Evolutionary conservation across 2,113 vertebrate genomes (phyloP), one percentile per base, ranked within the genome.

Genomic region (Corythoichthys intestinalis): DNA sequence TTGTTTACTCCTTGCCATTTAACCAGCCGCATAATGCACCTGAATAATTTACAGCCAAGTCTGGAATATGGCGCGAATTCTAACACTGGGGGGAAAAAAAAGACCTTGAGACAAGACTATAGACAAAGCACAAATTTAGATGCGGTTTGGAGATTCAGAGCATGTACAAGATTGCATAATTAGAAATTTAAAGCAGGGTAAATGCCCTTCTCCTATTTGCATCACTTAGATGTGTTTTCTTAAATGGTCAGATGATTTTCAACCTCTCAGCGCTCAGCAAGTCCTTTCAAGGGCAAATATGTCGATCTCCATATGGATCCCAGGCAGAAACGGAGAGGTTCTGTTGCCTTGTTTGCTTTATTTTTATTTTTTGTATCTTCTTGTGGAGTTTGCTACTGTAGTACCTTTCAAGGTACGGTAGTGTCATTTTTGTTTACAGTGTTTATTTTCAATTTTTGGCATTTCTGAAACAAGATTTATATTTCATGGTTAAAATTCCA

Each of bases 1-100:
- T 74, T 80, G 79, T 87, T 85, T 80, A 80, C 75, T 70, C 78
- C 41, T 72, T n/a, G 12, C 60, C 86, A 74, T 87, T 85, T 87
- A 86, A 82, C 75, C 79, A 72, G 68, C 74, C 74, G 39, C 72
- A 74, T 77, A 57, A 74, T 65, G 70, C 77, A 79, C 70, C 75
- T 79, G 77, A 86, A 84, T 83, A 74, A 86, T 83, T 83, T 72
- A 82, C 75, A 71, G 67, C 62, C 69, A 44, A 54, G 72, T 69
- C 74, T 41, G 28, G 15, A 74, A 69, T 47, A 20, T 39, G 39
- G 71, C 72, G 78, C 2, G 2, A 68, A 49, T 74, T 77, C 71
- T 63, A 49, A 48, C 57, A 69, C 15, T 69, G 64, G 71, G 71
- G 70, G 61, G 68, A 50, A 59, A 63, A 34, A 28, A 46, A 72